Percentiles rank a stretch among this genome's conserved stretches.
These are phyloP conservation scores for Ailurus styani DNA, from an alignment of 2,113 vertebrate species.

Conservation along the genomic window DNA sequence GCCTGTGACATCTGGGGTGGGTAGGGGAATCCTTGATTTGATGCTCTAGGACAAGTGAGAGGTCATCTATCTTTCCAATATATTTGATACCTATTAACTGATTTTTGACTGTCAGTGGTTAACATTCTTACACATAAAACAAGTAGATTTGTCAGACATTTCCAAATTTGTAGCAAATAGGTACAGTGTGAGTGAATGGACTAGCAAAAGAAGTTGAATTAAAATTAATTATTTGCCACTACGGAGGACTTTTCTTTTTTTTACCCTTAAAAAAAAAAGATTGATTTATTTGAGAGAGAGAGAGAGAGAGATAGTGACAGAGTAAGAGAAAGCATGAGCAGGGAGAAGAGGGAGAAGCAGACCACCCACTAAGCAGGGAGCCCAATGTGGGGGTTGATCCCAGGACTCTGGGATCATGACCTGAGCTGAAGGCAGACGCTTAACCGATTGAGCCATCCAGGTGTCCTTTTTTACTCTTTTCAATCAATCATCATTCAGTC, in stretches of 20 bases:
- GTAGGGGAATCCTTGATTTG: not conserved
- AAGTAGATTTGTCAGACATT: not conserved
- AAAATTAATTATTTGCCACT: not conserved
- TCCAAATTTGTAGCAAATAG: not conserved
- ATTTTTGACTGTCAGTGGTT: not conserved
- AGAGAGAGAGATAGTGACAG: not conserved
- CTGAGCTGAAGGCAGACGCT: not conserved
- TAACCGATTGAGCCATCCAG: not conserved
- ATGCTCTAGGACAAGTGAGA: not conserved
- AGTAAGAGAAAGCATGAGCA: not conserved
- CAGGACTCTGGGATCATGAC: not conserved
- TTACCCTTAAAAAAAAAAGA: not conserved
- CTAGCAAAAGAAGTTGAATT: not conserved
- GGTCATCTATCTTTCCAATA: not conserved
- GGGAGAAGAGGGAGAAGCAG: not conserved
- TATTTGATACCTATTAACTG: not conserved
- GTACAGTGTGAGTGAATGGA: not conserved
- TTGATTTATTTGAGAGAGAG: not conserved
- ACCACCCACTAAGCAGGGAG: not conserved
- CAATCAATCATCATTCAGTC: not conserved
- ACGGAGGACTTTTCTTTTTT: not conserved
- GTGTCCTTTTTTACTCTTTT: not conserved
- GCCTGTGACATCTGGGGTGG: not conserved
- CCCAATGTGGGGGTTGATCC: not conserved
- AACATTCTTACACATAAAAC: not conserved